Base-by-base conservation (phyloP, 92 coral and sea anemone species). In the Porites cylindrica region DNA sequence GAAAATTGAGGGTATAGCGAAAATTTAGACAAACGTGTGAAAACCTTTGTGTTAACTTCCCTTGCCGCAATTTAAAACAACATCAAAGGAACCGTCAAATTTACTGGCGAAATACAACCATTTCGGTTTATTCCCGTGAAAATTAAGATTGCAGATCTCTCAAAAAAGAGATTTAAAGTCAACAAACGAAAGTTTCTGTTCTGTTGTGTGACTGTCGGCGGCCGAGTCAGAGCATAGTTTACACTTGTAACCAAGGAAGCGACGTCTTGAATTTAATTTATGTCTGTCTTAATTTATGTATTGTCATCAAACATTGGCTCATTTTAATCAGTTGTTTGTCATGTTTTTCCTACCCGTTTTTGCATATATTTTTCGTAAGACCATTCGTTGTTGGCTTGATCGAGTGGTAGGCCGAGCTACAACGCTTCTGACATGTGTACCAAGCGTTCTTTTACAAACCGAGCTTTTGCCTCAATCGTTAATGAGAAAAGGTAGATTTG, bases 201-300 rank as follows among this genome's bases (percentile, higher is more conserved):
- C 53, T 73, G 87, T 83, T 72, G 79, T 73, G 87, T 83, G 80
- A 83, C 87, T 81, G 32, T 43, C 47, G 6, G 69, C 62, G 63
- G 76, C 18, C 69, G 51, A 4, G 69, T 23, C 50, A 23, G 78
- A 26, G 6, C 19, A 21, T 47, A 83, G 87, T 83, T 83, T 83
- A 83, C 87, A 61, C 23, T 62, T 50, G 87, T 83, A 59, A 72
- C 87, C 79, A 83, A 83, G 87, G 87, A 52, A 72, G 87, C 87
- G 61, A 70, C 66, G 10, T 71, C 20, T n/a, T 18, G 56, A 29
- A 61, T 29, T 32, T 32, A 70, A 71, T 58, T 53, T 70, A 69
- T 82, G 87, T 51, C 61, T 16, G n/a, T 12, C 29, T 17, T 83
- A 83, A 83, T 83, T 51, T 83, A 72, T 83, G 80, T 80, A 74